Evolutionary conservation across 2,888 invertebrate genomes (phyloP).

Genomic region (Lasioglossum marginatum): DNA sequence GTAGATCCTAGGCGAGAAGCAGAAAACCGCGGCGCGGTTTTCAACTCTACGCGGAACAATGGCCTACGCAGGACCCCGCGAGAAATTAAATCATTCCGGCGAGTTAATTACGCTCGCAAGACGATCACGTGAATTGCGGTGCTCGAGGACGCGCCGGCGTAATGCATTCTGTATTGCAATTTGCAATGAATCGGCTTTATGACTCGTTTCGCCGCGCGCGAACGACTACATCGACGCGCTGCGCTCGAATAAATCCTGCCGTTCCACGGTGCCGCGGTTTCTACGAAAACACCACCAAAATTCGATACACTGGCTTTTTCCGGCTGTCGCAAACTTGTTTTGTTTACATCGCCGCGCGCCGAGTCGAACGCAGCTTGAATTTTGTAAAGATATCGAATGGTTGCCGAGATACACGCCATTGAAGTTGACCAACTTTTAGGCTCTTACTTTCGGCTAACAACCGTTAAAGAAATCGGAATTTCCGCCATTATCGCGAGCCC

Average conservation of each 20-base stretch:
- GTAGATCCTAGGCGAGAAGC: background rate
- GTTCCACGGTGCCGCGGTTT: background rate
- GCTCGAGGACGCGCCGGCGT: background rate
- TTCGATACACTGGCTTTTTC: background rate
- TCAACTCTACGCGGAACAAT: background rate
- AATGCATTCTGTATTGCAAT: background rate
- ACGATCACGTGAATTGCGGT: background rate
- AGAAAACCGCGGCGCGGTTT: background rate
- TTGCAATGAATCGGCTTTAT: background rate
- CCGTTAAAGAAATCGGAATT: no score
- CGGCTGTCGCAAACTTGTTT: background rate
- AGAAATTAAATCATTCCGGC: background rate
- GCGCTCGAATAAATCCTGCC: background rate
- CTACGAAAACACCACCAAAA: background rate
- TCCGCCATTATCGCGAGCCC: background rate
- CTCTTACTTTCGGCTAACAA: background rate
- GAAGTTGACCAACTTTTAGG: background rate
- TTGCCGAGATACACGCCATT: background rate
- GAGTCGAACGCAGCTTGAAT: background rate
- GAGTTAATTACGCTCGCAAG: conserved; percentile 2
- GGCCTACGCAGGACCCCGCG: background rate
- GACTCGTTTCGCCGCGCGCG: conserved; percentile 1
- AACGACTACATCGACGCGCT: background rate
- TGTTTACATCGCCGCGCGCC: background rate
- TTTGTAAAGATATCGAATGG: background rate